Base-by-base conservation (phyloP, 2,113 vertebrate species). In the Lipotes vexillifer region DNA sequence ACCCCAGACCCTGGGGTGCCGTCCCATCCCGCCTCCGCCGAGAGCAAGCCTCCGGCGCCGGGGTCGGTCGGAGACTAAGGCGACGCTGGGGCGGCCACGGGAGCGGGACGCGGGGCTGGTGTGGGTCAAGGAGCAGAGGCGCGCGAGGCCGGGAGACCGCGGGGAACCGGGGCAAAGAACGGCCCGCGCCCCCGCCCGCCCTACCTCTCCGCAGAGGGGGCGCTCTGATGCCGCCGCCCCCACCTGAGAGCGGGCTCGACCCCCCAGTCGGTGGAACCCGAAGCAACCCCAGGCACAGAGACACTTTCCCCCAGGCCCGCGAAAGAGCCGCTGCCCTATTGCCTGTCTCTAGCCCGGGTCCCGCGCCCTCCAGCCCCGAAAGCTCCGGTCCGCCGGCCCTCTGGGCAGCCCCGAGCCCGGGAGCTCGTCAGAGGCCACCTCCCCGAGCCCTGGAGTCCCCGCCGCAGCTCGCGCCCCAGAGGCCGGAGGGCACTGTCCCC, bases 401-500 rank as follows among this genome's bases (percentile, higher is more conserved):
- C 66, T 36, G 3, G 38, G 72, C 85, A 88, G 61, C 89, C 72
- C 49, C 20, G 46, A 84, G 90, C 75, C 59, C 66, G 29, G 82
- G 93, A 89, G 93, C 93, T 72, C n/a, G 15, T 75, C 36, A 5
- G 89, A 95, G 65, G 93, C 92, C 95, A 57, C 92, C 96, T 90
- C 90, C 92, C 92, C 17, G 5, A 80, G 75, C 87, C 61, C 90
- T 14, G 8, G 61, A 8, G 84, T 88, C 52, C 90, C 93, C 92
- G 23, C 97, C 71, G 96, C 97, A 96, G 92, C 90, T 94, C 66
- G 75, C 65, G 92, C 87, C 96, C 92, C 95, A 11, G 87, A 93
- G 94, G 92, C 97, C 89, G 85, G 59, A 85, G 95, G 95, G 93
- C 83, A 82, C 52, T 4, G 90, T 84, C 87, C 92, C 89, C 83